Evolutionary conservation across 2,888 invertebrate genomes (phyloP).

Genomic region (Spodoptera exigua): DNA sequence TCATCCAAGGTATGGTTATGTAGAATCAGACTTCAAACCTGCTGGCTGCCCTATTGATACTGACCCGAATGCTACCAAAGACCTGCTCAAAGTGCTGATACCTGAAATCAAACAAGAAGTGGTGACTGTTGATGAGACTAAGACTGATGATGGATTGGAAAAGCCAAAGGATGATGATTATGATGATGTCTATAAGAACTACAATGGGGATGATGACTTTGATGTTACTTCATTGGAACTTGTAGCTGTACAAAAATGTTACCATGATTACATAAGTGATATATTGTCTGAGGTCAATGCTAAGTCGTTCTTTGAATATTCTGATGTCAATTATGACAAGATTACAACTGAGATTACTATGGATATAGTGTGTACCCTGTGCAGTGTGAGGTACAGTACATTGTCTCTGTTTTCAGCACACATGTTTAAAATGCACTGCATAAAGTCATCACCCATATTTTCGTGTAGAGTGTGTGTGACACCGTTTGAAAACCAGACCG

Average conservation of each 20-base stretch:
- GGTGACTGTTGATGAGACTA: slow-evolving; percentile 53
- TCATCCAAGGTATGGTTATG: slow-evolving; percentile 74
- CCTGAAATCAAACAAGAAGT: slow-evolving; percentile 68
- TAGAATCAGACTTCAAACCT: slow-evolving; percentile 69
- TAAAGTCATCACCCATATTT: slow-evolving; percentile 75
- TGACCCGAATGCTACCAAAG: slow-evolving; percentile 53
- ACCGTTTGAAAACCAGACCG: slow-evolving; percentile 75
- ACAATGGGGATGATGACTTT: slow-evolving; percentile 82
- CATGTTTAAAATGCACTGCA: slow-evolving; percentile 78
- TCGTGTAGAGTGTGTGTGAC: slow-evolving; percentile 81
- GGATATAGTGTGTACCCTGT: slow-evolving; percentile 75
- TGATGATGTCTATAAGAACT: slow-evolving; percentile 63
- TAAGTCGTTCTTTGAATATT: slow-evolving; percentile 71
- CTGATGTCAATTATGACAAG: slow-evolving; percentile 72
- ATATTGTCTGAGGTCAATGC: slow-evolving; percentile 70
- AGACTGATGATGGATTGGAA: slow-evolving; percentile 51
- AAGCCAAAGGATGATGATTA: slow-evolving; percentile 47
- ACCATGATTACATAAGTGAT: slow-evolving; percentile 77
- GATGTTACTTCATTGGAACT: slow-evolving; percentile 84
- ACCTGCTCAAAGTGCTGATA: slow-evolving; percentile 63
- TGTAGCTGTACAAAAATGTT: slow-evolving; percentile 80
- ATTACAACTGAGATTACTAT: slow-evolving; percentile 61
- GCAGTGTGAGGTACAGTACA: slow-evolving; percentile 69
- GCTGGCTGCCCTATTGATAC: slow-evolving; percentile 29
- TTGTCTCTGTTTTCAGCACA: slow-evolving; percentile 69